Base-by-base conservation (phyloP, 2,797 vertebrate species). In the Silurus aristotelis region DNA sequence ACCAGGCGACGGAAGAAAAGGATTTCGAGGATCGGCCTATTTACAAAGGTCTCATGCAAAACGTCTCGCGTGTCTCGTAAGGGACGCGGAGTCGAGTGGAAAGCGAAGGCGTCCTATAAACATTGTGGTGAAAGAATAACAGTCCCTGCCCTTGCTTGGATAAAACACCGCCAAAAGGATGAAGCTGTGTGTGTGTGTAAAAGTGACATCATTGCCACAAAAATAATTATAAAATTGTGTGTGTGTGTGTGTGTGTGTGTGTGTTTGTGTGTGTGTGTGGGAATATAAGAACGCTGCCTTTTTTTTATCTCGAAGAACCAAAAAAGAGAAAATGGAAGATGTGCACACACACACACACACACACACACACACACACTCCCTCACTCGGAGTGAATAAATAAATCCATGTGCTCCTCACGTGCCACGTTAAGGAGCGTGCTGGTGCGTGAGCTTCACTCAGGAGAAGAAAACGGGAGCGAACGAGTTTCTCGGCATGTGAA, bases 391-490 rank as follows among this genome's bases (percentile, higher is more conserved):
- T 10, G 52, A 56, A 76, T 61, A 91, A 80, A 91, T 85, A 64
- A 88, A 87, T 86, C 75, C 61, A 85, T 83, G 56, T 52, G 70
- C 73, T 77, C 48, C 70, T 90, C 78, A 84, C 78, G 25, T 75
- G 63, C 90, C 80, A 76, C 68, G 73, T 80, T 52, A 43, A 2
- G 52, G 25, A 84, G 56, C 75, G 46, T 15, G 84, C 63, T 22
- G 56, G 56, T 88, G 89, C 75, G 67, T 87, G 85, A 27, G 72
- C 72, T 27, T 75, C 78, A 88, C 88, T 87, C 13, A n/a, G 43
- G 64, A 67, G 68, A 77, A 87, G 82, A 88, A 84, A 91, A 85
- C 58, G 70, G 68, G 20, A 72, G 20, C 5, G 43, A 20, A 48
- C 17, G 72, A 25, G 71, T 73, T 72, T 48, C 70, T 70, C 66